phyloP scores from a whole-genome alignment of 2,797 vertebrate genomes.

The Mus spretus region DNA sequence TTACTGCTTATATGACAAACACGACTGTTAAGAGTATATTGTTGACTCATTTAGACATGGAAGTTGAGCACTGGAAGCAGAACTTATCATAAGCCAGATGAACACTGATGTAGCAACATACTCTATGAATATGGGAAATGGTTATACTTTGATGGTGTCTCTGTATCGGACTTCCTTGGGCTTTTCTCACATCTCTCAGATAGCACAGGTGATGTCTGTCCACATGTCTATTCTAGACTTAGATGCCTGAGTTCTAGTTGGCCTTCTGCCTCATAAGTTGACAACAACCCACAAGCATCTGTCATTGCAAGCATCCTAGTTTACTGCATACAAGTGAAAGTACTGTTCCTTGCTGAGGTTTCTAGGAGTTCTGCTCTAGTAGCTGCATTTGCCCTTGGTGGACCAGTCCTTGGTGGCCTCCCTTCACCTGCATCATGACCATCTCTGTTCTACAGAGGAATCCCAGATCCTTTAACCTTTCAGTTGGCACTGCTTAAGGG shows the following conservation, averaged over 20 bases:
- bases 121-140: neutral
- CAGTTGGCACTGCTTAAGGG: neutral
- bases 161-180: neutral
- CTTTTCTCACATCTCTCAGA: neutral
- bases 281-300: neutral
- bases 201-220: neutral
- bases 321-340: neutral
- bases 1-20: neutral
- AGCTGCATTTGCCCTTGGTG: neutral
- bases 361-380: neutral
- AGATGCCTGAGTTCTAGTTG: neutral
- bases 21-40: neutral
- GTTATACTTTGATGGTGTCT: neutral
- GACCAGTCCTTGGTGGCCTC: neutral
- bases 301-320: neutral
- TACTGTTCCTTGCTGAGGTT: neutral
- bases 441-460: neutral
- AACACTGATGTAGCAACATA: neutral
- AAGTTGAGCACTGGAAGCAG: neutral
- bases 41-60: neutral
- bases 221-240: neutral
- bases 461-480: neutral
- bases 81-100: neutral
- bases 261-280: neutral
- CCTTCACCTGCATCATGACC: neutral